Percentiles rank a stretch among this genome's conserved stretches.
These are phyloP conservation scores for Pica pica DNA, from an alignment of 2,113 vertebrate species.

Conservation along the genomic window DNA sequence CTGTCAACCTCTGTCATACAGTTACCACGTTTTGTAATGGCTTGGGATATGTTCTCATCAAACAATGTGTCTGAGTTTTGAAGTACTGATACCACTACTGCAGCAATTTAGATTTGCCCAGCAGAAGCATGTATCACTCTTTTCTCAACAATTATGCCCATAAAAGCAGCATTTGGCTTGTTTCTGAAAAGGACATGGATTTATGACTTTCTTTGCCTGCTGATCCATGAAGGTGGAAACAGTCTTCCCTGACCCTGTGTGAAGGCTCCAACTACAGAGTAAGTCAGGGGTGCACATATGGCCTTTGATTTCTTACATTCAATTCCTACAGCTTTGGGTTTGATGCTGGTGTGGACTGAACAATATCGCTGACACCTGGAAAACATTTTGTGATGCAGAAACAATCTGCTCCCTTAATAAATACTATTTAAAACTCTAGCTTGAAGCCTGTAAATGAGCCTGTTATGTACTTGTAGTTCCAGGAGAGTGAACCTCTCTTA, in stretches of 20 bases:
- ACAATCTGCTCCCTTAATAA: not conserved
- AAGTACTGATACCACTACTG: not conserved
- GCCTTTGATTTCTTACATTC: not conserved
- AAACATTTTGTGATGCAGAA: not conserved
- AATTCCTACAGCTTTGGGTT: not conserved
- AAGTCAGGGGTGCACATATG: not conserved
- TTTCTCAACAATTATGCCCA: not conserved
- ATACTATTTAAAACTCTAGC: not conserved
- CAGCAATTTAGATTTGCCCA: not conserved
- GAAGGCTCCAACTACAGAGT: not conserved
- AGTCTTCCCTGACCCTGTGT: not conserved
- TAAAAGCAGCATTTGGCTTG: not conserved
- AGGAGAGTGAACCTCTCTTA: not conserved
- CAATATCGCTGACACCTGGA: not conserved
- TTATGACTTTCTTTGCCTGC: not conserved
- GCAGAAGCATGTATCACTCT: not conserved
- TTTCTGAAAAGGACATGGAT: not conserved
- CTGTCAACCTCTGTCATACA: not conserved
- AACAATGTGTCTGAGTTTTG: not conserved
- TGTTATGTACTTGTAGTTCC: not conserved
- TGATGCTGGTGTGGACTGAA: not conserved
- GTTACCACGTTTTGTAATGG: not conserved
- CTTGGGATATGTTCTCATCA: not conserved
- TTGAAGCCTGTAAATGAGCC: not conserved
- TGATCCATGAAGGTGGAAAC: not conserved